phyloP scores from a whole-genome alignment of 2,113 vertebrate species.

The Haliaeetus leucogaster region DNA sequence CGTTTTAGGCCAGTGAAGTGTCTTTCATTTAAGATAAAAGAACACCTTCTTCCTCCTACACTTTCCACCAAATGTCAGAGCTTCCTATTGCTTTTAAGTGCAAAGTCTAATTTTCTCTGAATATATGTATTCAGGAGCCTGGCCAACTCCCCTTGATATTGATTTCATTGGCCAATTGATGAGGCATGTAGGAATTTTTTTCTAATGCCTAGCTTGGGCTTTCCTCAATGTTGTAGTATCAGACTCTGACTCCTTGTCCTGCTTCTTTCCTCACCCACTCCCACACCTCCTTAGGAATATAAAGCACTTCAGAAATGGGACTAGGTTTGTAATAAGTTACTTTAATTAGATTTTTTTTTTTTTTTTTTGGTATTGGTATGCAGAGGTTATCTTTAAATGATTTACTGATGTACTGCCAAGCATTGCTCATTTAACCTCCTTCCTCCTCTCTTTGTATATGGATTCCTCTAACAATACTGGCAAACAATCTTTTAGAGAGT shows the following conservation, averaged over 20 bases:
- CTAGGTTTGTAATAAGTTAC: constrained; percentile 24
- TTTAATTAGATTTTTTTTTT: constrained; percentile 38
- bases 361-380: background rate
- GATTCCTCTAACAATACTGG: background rate
- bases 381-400: constrained; percentile 38
- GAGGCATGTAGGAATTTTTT: background rate
- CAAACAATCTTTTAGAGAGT: background rate
- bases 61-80: background rate
- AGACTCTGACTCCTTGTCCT: background rate
- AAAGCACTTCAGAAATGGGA: constrained; percentile 22
- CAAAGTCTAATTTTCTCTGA: background rate
- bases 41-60: background rate
- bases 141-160: background rate
- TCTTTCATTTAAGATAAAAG: constrained; percentile 33
- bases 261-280: background rate
- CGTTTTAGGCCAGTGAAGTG: background rate
- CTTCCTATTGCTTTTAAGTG: constrained; percentile 17
- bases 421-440: constrained; percentile 27
- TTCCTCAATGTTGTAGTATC: background rate
- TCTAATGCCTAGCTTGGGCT: background rate
- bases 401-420: constrained; percentile 42
- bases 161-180: background rate
- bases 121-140: background rate
- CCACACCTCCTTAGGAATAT: background rate
- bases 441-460: background rate